A percentile compares a stretch with the other conserved stretches of the same genome.
Conservation (phyloP, 2,888 invertebrate species). For the Noctua janthe region DNA sequence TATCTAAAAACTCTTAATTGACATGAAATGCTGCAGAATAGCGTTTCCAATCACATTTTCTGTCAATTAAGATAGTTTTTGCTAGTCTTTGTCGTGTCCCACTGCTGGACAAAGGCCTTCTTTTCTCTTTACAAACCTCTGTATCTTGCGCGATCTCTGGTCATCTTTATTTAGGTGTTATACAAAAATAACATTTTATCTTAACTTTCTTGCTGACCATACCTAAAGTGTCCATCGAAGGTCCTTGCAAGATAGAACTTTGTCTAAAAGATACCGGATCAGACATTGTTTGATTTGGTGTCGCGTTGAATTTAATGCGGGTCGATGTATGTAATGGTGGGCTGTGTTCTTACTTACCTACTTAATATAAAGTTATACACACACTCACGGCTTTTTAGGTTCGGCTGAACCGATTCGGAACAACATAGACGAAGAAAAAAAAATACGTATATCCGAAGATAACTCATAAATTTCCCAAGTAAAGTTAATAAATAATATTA, state of each 20-base stretch:
- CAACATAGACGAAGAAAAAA: no score
- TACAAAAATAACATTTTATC: neutral
- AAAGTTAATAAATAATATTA: no score
- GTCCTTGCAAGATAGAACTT: slow-evolving; percentile 9
- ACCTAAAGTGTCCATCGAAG: neutral
- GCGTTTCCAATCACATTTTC: neutral
- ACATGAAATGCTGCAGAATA: neutral
- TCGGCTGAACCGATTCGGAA: neutral
- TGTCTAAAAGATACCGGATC: slow-evolving; percentile 25
- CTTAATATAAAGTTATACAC: neutral
- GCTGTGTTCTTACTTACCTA: neutral
- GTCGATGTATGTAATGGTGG: neutral
- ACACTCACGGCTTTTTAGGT: neutral
- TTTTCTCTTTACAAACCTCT: neutral
- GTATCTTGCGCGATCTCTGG: neutral
- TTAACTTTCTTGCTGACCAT: slow-evolving; percentile 1
- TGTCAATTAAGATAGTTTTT: neutral
- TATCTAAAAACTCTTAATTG: neutral
- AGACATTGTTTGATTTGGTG: slow-evolving; percentile 28
- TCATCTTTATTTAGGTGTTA: neutral
- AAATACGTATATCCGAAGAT: no score
- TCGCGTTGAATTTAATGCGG: neutral
- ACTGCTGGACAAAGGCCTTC: neutral
- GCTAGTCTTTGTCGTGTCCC: neutral
- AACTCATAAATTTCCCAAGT: no score